phyloP scores from a whole-genome alignment of 2,113 vertebrate genomes.

The Xiphias gladius region DNA sequence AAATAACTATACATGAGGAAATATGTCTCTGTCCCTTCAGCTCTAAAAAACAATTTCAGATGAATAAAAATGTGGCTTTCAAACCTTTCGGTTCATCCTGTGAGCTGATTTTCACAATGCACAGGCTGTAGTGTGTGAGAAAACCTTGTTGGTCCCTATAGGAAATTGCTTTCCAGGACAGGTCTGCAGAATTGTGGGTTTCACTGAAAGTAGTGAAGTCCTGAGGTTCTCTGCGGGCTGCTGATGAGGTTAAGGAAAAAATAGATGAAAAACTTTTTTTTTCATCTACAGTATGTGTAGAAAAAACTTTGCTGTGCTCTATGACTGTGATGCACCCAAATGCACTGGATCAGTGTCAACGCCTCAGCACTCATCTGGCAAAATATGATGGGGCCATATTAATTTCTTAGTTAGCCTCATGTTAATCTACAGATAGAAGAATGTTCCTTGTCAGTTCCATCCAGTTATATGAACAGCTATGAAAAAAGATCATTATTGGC shows the following conservation, averaged over 20 bases:
- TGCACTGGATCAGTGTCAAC: not conserved
- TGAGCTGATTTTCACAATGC: constrained; percentile 48
- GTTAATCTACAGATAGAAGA: no score
- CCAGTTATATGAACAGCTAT: no score
- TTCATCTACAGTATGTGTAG: not conserved
- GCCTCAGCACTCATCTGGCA: not conserved
- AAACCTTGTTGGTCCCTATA: constrained; percentile 69
- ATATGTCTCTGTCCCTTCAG: not conserved
- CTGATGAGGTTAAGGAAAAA: constrained; percentile 57
- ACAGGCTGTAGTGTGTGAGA: constrained; percentile 78
- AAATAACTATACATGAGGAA: not conserved
- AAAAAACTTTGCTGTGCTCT: not conserved
- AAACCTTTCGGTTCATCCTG: constrained; percentile 24
- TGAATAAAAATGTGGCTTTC: not conserved
- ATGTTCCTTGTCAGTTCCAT: no score
- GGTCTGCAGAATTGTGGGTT: constrained; percentile 52
- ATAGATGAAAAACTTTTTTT: not conserved
- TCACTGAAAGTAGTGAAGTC: constrained; percentile 42
- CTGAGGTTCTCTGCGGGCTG: constrained; percentile 62
- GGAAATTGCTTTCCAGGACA: constrained; percentile 79
- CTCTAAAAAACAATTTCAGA: not conserved
- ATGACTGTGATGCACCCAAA: not conserved
- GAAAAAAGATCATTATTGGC: no score
- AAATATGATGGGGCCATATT: no score
- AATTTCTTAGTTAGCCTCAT: no score